Base-by-base conservation (phyloP, 2,888 invertebrate genomes). In the Melitaea athalia region DNA sequence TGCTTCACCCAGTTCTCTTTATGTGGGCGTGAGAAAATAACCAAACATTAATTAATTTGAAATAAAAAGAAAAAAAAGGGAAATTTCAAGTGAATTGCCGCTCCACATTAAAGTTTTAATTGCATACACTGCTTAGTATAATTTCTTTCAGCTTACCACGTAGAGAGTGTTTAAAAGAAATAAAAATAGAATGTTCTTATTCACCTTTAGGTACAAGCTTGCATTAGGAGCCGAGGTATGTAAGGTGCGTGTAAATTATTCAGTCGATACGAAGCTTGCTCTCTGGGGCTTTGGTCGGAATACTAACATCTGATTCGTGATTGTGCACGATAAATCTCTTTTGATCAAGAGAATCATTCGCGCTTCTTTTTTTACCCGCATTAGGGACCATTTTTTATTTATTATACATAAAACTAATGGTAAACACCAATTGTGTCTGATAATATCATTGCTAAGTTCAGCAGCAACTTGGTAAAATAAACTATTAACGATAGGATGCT, bases 231-330 rank as follows among this genome's bases (percentile, higher is more conserved):
- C 42, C 12, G 38, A 63, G 69, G 67, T 69, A 67, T 57, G 83
- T 81, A 83, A 83, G 83, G 80, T 78, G 80, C 80, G 84, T 85
- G 86, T 91, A 88, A 91, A 92, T 92, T 90, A 92, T 91, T 91
- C 89, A 91, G 84, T 81, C 79, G 84, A 81, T 85, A 81, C 85
- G 83, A 81, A 80, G 83, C 82, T 78, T 82, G 82, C 86, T 88
- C 87, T 81, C 86, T 67, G 74, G 85, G 81, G 88, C 83, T 86
- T 85, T 82, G 82, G 81, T 83, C 81, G 82, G 89, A 91, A 91
- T 90, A 90, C 88, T 85, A 88, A 89, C 89, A 87, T 85, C 85
- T 89, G 87, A 89, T 89, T 87, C 85, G 86, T 88, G 91, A 91
- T 90, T 89, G 88, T 84, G 82, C 81, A 80, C 81, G 81, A 87